Evolutionary conservation across 2,113 vertebrate genomes (phyloP), one percentile per base, ranked within the genome.

Genomic region (Alaudala cheleensis): DNA sequence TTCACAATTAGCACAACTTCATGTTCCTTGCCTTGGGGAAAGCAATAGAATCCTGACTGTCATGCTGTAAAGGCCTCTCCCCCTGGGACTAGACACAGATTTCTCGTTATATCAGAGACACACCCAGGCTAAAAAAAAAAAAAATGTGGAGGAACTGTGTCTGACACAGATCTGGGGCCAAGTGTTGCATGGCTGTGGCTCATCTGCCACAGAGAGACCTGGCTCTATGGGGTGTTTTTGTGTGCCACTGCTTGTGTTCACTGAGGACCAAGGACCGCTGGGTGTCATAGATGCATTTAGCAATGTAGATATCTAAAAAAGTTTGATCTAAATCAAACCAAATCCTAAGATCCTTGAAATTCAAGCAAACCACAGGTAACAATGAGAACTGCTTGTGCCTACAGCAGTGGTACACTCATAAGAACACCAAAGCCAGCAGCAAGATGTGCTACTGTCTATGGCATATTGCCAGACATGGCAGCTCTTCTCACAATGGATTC

Each of bases 151-250:
- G 18, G 2, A 4, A 19, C 5, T 42, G 21, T 23, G 40, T 6
- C 11, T 33, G 20, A 47, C 18, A 50, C 13, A 56, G 18, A 29
- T 50, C 11, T 4, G 57, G 15, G 33, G 5, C 2, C 25, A 74
- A 50, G 13, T 8, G 25, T 20, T 53, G 14, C 2, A 4, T 24
- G 28, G 19, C 24, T 87, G 19, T 50, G 51, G 8, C 3, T 20
- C 15, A 14, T 15, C 19, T 89, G 14, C 20, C n/a, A 34, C 66
- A 51, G 64, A 72, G 50, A 3, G 8, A 12, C 5, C 14, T 69
- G 44, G 3, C 5, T 72, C 11, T 56, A 0, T 15, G 18, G 26
- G 15, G 9, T 3, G 1, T 28, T 26, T 42, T 4, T 51, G 22
- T 15, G 23, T 62, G 28, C 12, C 16, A 8, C 23, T 60, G 14